Percentiles rank a stretch among this genome's conserved stretches.
phyloP scores from a whole-genome alignment of 2,113 vertebrate genomes.

The Circaetus gallicus region DNA sequence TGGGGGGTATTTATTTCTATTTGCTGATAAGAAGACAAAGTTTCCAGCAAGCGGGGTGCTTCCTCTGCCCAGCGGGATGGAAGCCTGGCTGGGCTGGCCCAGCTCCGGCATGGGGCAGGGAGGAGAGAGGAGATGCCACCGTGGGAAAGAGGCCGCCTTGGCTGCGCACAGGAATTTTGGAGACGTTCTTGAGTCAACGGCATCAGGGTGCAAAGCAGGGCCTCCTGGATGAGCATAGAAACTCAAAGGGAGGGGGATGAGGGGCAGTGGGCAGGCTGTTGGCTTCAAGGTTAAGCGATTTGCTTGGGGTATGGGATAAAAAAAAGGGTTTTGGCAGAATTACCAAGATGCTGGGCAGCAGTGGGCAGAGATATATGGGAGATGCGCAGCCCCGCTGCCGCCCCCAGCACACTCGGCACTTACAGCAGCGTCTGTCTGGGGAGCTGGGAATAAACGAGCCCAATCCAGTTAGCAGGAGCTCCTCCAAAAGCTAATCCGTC shows the following conservation, averaged over 20 bases:
- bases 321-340: not conserved
- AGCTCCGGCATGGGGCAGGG: rapidly evolving
- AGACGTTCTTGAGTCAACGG: not conserved
- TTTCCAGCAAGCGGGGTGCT: not conserved
- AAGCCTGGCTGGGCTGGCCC: not conserved
- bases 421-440: not conserved
- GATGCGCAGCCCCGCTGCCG: not conserved
- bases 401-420: not conserved
- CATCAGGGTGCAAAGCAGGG: rapidly evolving
- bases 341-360: not conserved
- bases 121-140: not conserved
- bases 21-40: conserved; percentile 40
- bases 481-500: conserved; percentile 20
- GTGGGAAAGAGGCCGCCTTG: not conserved
- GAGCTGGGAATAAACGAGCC: not conserved
- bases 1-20: not conserved
- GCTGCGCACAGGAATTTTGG: not conserved
- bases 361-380: not conserved
- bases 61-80: not conserved
- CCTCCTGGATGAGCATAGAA: not conserved
- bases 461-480: conserved; percentile 18
- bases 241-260: not conserved
- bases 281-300: not conserved
- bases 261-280: not conserved
- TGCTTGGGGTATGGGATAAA: not conserved